phyloP scores from a whole-genome alignment of 2,888 invertebrate genomes.

The Sicus ferrugineus region DNA sequence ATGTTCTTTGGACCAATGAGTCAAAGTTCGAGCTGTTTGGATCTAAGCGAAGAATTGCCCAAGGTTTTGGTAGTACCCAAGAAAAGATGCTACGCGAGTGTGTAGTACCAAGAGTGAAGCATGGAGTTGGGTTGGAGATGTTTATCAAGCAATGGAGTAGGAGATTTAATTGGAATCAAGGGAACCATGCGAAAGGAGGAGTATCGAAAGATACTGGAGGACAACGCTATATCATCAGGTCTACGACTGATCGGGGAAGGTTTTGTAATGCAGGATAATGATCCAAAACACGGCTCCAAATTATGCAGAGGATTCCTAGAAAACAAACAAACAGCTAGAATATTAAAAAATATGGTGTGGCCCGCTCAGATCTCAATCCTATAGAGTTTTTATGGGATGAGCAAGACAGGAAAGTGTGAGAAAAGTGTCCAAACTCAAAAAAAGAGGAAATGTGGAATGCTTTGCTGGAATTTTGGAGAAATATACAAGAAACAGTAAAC shows the following conservation, averaged over 20 bases:
- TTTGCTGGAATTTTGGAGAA: too few species aligned
- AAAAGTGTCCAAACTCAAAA: too few species aligned
- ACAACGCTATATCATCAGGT: not conserved
- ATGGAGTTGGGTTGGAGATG: not conserved
- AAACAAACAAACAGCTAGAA: too few species aligned
- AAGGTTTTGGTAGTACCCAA: too few species aligned
- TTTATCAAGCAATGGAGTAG: not conserved
- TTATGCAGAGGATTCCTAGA: not conserved
- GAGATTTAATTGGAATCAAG: not conserved
- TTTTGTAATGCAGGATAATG: slow-evolving; percentile 7
- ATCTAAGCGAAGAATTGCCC: not conserved
- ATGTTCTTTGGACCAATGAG: too few species aligned
- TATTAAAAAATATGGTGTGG: too few species aligned
- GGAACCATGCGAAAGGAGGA: not conserved
- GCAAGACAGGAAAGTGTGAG: too few species aligned
- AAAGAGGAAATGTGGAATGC: too few species aligned
- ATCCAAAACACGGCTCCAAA: not conserved
- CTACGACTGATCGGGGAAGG: not conserved
- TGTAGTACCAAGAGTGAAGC: not conserved
- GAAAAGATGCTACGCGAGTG: not conserved
- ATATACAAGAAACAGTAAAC: too few species aligned
- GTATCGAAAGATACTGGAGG: too few species aligned
- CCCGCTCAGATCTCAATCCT: too few species aligned
- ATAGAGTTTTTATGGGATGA: too few species aligned
- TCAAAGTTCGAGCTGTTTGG: not conserved